Evolutionary conservation across 1,140 invertebrate species (phyloP).

Genomic region (Drosophila bocqueti): DNA sequence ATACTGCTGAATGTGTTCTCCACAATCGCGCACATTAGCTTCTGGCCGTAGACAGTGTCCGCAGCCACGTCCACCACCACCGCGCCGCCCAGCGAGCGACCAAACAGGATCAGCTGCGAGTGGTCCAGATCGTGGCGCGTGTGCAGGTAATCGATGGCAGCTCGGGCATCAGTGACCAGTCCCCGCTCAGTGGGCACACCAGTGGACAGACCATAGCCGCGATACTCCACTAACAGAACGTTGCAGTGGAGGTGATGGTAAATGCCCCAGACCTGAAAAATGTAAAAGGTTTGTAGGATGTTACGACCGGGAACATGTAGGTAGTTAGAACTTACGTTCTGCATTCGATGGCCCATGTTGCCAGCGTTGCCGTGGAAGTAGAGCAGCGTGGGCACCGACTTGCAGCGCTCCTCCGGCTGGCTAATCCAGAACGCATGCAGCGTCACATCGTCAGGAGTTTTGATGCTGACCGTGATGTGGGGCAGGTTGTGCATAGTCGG

Average conservation of each 20-base stretch:
- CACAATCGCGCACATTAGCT: constrained; percentile 94
- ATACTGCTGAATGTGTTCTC: constrained; percentile 98
- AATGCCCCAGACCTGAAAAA: constrained; percentile 87
- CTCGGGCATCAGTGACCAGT: constrained; percentile 94
- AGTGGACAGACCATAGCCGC: constrained; percentile 97
- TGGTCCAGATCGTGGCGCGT: constrained; percentile 93
- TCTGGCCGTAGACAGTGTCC: constrained; percentile 89
- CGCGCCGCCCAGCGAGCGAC: constrained; percentile 95
- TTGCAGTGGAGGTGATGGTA: constrained; percentile 93
- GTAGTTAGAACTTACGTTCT: constrained; percentile 87
- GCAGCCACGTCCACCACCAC: constrained; percentile 94
- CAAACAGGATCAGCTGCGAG: constrained; percentile 95
- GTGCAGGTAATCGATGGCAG: constrained; percentile 93
- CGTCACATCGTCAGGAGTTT: constrained; percentile 91
- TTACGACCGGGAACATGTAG: neutral
- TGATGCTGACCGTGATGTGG: constrained; percentile 89
- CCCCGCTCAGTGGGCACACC: constrained; percentile 94
- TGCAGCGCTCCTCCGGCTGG: constrained; percentile 89
- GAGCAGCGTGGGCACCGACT: constrained; percentile 91
- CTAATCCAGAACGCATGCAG: constrained; percentile 95
- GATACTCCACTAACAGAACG: constrained; percentile 95
- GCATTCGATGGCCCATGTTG: constrained; percentile 96
- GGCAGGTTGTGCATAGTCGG: constrained; percentile 93
- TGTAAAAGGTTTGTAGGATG: too few relatives aligned
- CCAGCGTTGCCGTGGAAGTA: constrained; percentile 98